Evolutionary conservation across 2,797 vertebrate species (phyloP).

Genomic region (Meda fulgida): DNA sequence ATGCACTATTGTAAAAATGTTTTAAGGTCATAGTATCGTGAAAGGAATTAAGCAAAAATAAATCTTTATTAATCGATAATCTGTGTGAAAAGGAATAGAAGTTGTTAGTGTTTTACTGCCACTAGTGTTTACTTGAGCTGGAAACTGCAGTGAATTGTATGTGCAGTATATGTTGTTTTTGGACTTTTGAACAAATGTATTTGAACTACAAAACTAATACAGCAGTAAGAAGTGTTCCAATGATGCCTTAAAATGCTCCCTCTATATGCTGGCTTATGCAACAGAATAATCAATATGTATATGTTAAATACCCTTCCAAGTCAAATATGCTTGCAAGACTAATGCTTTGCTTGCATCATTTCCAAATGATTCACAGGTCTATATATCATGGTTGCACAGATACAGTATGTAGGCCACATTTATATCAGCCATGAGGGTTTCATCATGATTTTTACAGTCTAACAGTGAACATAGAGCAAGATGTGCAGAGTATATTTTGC

Average conservation of each 20-base stretch:
- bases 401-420: conserved; percentile 23
- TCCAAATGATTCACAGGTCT: background rate
- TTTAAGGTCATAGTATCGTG: no score
- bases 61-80: no score
- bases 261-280: background rate
- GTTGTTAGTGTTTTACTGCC: no score
- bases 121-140: background rate
- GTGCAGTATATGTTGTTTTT: no score
- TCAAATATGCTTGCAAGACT: conserved; percentile 12
- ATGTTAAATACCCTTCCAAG: background rate
- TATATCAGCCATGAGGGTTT: conserved; percentile 13
- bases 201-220: background rate
- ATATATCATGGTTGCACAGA: background rate
- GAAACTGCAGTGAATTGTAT: no score
- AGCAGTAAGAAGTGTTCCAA: background rate
- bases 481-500: conserved; percentile 1
- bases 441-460: conserved; percentile 3
- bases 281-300: no score
- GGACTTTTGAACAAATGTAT: background rate
- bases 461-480: background rate
- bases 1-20: no score
- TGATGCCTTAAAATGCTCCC: background rate
- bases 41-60: no score
- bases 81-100: background rate
- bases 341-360: conserved; percentile 3